phyloP scores from a whole-genome alignment of 2,797 vertebrate genomes.

The Liasis olivaceus region DNA sequence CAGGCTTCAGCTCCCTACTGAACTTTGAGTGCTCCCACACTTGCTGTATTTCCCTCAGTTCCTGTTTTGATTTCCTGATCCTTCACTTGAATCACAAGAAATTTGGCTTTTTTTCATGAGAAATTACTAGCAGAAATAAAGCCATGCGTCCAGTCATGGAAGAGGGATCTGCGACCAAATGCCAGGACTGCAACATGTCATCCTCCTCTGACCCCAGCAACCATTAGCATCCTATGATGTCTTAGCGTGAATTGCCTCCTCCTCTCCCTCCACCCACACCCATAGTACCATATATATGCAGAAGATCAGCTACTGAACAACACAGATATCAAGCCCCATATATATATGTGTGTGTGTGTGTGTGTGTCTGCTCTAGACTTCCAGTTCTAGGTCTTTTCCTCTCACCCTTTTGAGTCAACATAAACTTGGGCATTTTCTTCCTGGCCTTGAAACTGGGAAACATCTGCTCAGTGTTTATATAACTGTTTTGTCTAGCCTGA shows the following conservation, averaged over 20 bases:
- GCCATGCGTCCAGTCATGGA: neutral
- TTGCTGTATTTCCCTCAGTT: neutral
- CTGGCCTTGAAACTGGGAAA: neutral
- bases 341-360: neutral
- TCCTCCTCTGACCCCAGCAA: neutral
- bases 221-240: neutral
- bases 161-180: neutral
- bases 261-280: neutral
- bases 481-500: neutral
- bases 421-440: neutral
- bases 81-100: neutral
- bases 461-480: neutral
- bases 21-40: neutral
- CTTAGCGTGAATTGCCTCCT: neutral
- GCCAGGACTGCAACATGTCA: neutral
- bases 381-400: neutral
- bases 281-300: neutral
- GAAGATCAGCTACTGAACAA: neutral
- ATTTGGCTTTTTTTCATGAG: neutral
- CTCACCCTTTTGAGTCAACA: neutral
- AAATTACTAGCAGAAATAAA: conserved; percentile 10
- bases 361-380: neutral
- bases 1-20: neutral
- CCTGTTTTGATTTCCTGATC: neutral
- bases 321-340: neutral